A percentile compares a stretch with the other conserved stretches of the same genome.
These are phyloP conservation scores for Cataglyphis cursor DNA, from an alignment of 2,888 invertebrate species.

Conservation along the genomic window DNA sequence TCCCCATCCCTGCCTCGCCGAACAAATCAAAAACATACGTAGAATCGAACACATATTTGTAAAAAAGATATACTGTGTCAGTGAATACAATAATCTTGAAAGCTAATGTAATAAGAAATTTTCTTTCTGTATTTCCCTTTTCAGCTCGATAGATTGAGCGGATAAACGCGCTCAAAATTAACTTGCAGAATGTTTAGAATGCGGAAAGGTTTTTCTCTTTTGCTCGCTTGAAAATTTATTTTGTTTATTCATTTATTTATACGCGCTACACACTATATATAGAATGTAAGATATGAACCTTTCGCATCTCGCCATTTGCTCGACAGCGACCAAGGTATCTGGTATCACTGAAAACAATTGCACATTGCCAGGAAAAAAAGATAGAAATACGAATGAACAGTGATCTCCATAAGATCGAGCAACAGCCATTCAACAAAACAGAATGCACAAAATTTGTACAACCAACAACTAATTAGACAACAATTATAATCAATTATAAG, in stretches of 20 bases:
- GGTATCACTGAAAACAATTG: conserved; percentile 69
- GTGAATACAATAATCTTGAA: conserved; percentile 69
- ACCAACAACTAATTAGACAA: conserved; percentile 67
- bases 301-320: conserved; percentile 53
- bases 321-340: conserved; percentile 53
- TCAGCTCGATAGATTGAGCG: not conserved
- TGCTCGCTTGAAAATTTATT: conserved; percentile 70
- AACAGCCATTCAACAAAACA: conserved; percentile 71
- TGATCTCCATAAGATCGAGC: conserved; percentile 49
- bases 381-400: conserved; percentile 36
- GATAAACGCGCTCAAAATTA: not conserved
- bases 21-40: conserved; percentile 46
- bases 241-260: conserved; percentile 66
- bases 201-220: not conserved
- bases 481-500: conserved; percentile 63
- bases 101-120: conserved; percentile 37
- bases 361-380: conserved; percentile 64
- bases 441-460: conserved; percentile 66
- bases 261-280: conserved; percentile 77
- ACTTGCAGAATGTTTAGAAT: not conserved
- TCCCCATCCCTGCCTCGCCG: conserved; percentile 15
- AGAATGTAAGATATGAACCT: conserved; percentile 76
- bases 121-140: not conserved
- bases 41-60: conserved; percentile 74
- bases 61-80: conserved; percentile 76